Percentiles rank a stretch among this genome's conserved stretches.
Evolutionary conservation across 1,140 invertebrate species (phyloP).

Genomic region (Eufriesea mexicana): DNA sequence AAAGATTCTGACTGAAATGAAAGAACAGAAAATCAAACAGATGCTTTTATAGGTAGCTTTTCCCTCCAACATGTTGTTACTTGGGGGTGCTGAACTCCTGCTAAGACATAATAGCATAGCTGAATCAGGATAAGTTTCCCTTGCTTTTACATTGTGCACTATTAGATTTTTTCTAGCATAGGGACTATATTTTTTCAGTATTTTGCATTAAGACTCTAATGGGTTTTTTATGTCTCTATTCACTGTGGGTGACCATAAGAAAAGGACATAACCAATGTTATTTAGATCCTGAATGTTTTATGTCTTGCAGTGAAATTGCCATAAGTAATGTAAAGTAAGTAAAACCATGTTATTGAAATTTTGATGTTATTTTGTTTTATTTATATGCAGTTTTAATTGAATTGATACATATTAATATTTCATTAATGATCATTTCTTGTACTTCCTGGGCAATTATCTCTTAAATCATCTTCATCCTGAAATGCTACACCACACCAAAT

Average conservation of each 20-base stretch:
- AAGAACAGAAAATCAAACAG: conserved; percentile 61
- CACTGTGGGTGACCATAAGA: conserved; percentile 37
- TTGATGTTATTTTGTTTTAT: conserved; percentile 21
- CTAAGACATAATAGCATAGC: conserved; percentile 73
- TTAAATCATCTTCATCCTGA: conserved; percentile 85
- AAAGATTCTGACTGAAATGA: conserved; percentile 68
- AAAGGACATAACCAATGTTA: conserved; percentile 36
- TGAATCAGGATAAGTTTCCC: conserved; percentile 55
- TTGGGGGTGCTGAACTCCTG: conserved; percentile 69
- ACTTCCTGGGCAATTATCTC: conserved; percentile 86
- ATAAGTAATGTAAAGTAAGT: conserved; percentile 21
- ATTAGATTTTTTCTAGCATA: conserved; percentile 51
- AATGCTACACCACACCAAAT: conserved; percentile 90
- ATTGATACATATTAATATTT: background rate
- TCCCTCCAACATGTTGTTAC: conserved; percentile 62
- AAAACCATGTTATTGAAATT: conserved; percentile 36
- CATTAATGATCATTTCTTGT: conserved; percentile 85
- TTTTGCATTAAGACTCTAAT: conserved; percentile 76
- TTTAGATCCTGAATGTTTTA: conserved; percentile 11
- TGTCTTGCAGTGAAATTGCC: conserved; percentile 14
- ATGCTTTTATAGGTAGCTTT: conserved; percentile 77
- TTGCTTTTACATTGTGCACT: conserved; percentile 46
- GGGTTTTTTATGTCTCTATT: conserved; percentile 72
- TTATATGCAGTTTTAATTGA: conserved; percentile 4
- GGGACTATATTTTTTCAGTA: conserved; percentile 62